These are phyloP conservation scores for Gila orcuttii DNA, from an alignment of 2,113 vertebrate species.

Conservation along the genomic window DNA sequence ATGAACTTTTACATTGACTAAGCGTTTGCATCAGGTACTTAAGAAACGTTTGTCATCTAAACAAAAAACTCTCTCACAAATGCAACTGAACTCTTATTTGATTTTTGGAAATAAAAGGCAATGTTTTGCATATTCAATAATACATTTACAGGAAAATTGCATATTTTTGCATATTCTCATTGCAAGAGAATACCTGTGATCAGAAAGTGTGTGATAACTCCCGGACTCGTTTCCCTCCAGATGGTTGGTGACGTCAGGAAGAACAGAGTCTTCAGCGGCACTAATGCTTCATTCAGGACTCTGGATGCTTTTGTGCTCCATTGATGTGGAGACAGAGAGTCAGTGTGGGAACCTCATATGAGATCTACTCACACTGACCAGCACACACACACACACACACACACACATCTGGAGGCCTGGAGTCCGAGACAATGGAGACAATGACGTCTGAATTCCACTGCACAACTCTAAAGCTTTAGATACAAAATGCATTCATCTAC, in stretches of 20 bases:
- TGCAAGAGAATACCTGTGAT: not conserved
- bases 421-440: constrained; percentile 1
- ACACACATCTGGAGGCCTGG: constrained; percentile 18
- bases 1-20: not conserved
- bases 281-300: constrained; percentile 56
- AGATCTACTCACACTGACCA: constrained; percentile 56
- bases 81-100: not conserved
- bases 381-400: constrained; percentile 28
- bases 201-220: not conserved
- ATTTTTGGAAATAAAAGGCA: no score
- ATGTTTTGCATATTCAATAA: not conserved
- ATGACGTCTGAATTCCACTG: constrained; percentile 16
- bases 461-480: constrained; percentile 15
- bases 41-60: not conserved
- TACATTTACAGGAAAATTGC: not conserved
- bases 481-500: not conserved
- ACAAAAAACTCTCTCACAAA: not conserved
- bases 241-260: constrained; percentile 56
- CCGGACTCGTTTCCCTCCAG: constrained; percentile 59
- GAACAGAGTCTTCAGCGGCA: constrained; percentile 50
- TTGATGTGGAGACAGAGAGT: constrained; percentile 53
- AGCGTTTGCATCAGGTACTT: not conserved
- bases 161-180: no score
- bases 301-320: constrained; percentile 54
- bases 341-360: constrained; percentile 60